Conservation (phyloP, 1,140 invertebrate genomes). For the Andrena cerasifolii region DNA sequence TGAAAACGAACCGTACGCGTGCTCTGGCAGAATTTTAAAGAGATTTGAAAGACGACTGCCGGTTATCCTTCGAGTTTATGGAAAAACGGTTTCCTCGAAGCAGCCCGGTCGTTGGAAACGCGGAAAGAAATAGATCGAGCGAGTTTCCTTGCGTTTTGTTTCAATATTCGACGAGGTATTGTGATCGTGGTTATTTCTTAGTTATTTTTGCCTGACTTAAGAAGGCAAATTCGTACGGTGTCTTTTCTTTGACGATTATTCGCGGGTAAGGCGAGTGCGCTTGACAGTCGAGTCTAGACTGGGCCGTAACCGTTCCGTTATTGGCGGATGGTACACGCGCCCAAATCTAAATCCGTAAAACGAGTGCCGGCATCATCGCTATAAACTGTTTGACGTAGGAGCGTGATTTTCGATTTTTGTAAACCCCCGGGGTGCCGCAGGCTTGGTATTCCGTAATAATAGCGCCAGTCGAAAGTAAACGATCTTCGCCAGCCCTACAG, state of each 20-base stretch:
- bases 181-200: too few relatives aligned
- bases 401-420: slow-evolving; percentile 51
- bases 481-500: not conserved
- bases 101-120: not conserved
- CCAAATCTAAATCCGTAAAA: slow-evolving; percentile 64
- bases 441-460: not conserved
- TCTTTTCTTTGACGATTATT: not conserved
- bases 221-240: not conserved
- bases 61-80: not conserved
- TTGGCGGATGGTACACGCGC: slow-evolving; percentile 50
- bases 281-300: slow-evolving; percentile 39
- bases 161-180: not conserved
- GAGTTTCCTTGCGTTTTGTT: not conserved
- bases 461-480: not conserved
- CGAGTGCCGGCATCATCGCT: slow-evolving; percentile 66
- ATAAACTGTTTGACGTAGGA: slow-evolving; percentile 60
- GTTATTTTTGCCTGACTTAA: too few relatives aligned
- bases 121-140: not conserved
- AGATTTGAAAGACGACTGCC: not conserved
- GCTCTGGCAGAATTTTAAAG: not conserved
- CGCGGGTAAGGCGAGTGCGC: not conserved
- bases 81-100: slow-evolving; percentile 1
- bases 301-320: slow-evolving; percentile 36
- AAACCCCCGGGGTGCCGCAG: not conserved
- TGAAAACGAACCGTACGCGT: not conserved